Evolutionary conservation across 1,140 invertebrate species (phyloP).

Genomic region (Drosophila ficusphila): DNA sequence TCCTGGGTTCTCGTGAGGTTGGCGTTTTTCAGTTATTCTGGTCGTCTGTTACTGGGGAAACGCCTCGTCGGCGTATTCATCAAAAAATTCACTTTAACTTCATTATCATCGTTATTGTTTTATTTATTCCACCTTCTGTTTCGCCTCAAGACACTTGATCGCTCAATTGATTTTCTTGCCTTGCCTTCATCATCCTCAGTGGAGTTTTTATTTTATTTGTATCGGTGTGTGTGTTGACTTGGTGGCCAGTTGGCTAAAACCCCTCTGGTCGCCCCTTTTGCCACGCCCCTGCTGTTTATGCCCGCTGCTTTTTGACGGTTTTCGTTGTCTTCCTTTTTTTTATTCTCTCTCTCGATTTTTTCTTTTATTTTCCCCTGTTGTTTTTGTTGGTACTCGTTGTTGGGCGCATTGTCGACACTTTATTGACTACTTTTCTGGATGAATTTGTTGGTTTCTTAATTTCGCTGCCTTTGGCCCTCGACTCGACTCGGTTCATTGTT

Average conservation of each 20-base stretch:
- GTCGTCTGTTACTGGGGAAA: conserved; percentile 46
- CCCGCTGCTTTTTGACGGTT: conserved; percentile 81
- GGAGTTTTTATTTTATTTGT: conserved; percentile 4
- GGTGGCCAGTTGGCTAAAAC: conserved; percentile 25
- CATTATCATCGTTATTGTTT: conserved; percentile 84
- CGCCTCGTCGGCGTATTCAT: conserved; percentile 78
- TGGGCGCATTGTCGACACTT: conserved; percentile 80
- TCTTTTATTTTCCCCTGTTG: conserved; percentile 25
- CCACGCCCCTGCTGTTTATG: conserved; percentile 49
- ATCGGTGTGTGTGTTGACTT: conserved; percentile 27
- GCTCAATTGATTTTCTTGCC: conserved; percentile 81
- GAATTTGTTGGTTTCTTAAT: conserved; percentile 83
- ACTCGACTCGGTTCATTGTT: conserved; percentile 38
- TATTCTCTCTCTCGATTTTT: neutral
- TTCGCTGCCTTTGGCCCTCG: conserved; percentile 52
- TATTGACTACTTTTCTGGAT: conserved; percentile 83
- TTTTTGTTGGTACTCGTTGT: conserved; percentile 48
- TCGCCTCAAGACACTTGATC: conserved; percentile 84
- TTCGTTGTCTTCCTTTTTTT: conserved; percentile 35
- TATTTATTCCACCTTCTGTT: conserved; percentile 84
- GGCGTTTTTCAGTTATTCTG: conserved; percentile 10
- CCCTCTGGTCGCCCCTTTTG: neutral
- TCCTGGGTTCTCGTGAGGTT: conserved; percentile 8
- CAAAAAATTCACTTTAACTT: conserved; percentile 84
- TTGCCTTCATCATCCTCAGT: conserved; percentile 43